Base-by-base conservation (phyloP, 2,113 vertebrate species). In the Cololabis saira region DNA sequence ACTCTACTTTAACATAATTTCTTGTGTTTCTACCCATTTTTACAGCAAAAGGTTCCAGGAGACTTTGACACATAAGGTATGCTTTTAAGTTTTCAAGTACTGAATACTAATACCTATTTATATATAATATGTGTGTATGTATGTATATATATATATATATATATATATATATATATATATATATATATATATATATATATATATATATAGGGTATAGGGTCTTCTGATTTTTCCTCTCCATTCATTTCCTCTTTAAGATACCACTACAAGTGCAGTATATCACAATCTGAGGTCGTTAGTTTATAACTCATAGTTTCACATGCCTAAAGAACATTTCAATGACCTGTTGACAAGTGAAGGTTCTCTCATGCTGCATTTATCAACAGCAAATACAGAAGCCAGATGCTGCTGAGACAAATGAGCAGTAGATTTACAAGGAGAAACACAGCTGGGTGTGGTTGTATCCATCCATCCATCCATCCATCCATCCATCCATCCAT, bases 61-160 rank as follows among this genome's bases (percentile, higher is more conserved):
- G 70, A 82, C 93, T 41, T 89, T 99, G 83, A 95, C 94, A n/a
- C 95, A 93, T 78, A 98, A 98, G 97, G 98, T 99, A 95, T 49
- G 94, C 0, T 64, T 69, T 80, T 48, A 59, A 43, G 33, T 77
- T 15, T 56, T 67, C 56, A 57, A 57, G 43, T n/a, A 27, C 24
- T 27, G 24, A 27, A 27, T 27, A 27, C 24, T 27, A 5, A 27
- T 27, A 27, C 24, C 24, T 27, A 21, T 51, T 51, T 45, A 60
- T n/a, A n/a, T n/a, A n/a, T n/a, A n/a, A n/a, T n/a, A n/a, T n/a
- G n/a, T n/a, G n/a, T n/a, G n/a, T n/a, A n/a, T n/a, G n/a, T n/a
- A n/a, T n/a, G n/a, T n/a, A n/a, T n/a, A n/a, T n/a, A n/a, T n/a
- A n/a, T n/a, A n/a, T n/a, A n/a, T n/a, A n/a, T n/a, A n/a, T n/a